Evolutionary conservation across 37 sponge, comb jelly and placozoan species (phyloP), one percentile per base, ranked within the genome.

Genomic region (Aphrocallistes beatrix): DNA sequence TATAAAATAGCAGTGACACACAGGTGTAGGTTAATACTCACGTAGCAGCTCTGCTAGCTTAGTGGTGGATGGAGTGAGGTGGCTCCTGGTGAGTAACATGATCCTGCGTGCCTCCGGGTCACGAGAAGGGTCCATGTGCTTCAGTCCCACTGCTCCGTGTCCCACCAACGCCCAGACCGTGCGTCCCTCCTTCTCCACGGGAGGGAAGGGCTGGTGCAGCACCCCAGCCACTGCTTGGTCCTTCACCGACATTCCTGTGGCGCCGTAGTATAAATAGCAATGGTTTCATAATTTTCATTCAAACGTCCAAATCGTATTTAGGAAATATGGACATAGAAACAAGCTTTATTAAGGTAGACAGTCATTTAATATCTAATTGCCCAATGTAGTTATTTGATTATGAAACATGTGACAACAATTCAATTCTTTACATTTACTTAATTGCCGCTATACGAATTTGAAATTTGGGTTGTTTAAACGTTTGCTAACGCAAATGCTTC

Each of bases 161-260:
- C 99, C 99, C 10, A 90, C 82, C 87, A 94, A 39, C 0, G 92
- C 99, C 95, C 95, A 98, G 23, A 91, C 45, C 0, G 94, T 93
- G 23, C 94, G 60, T 9, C 98, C 95, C n/a, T 36, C 48, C 39
- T 37, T 37, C 37, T 83, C 28, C 40, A 6, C 36, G 21, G 84
- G 25, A 1, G 83, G 38, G 85, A 92, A 98, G 42, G 99, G 99
- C 83, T 95, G 95, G 50, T 95, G 90, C 36, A 98, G 89, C 69
- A 98, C 91, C 23, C 99, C 99, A n/a, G 85, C 94, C 0, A 93
- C 90, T 30, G 99, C 69, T 39, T 87, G 51, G 0, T 94, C 94
- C 0, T 81, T 37, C 37, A 92, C 90, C 37, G 94, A 91, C 40
- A 98, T 92, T 0, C 99, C 99, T 39, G 93, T 87, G 21, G 75